Evolutionary conservation across 1,140 invertebrate species (phyloP).

Genomic region (Sinonovacula constricta): DNA sequence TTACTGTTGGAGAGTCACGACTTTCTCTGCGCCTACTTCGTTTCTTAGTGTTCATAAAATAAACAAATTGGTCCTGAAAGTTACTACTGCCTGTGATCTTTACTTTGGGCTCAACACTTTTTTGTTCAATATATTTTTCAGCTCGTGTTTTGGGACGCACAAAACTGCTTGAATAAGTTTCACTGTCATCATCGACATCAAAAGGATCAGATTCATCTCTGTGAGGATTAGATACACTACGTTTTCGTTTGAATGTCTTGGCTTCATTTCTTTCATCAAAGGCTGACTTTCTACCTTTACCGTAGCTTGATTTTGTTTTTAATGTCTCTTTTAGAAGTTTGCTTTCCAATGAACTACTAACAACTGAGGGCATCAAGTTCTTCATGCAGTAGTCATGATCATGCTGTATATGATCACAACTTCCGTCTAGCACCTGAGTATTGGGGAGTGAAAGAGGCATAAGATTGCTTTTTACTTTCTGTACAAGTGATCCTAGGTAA

Average conservation of each 20-base stretch:
- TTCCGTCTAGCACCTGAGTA: too few species aligned
- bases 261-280: too few species aligned
- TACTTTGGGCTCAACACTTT: conserved; percentile 66
- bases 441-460: too few species aligned
- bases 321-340: conserved; percentile 3
- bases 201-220: conserved; percentile 10
- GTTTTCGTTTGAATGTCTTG: too few species aligned
- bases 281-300: conserved; percentile 27
- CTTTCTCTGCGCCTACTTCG: conserved; percentile 63
- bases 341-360: conserved; percentile 37
- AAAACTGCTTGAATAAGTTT: conserved; percentile 23
- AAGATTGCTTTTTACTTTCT: conserved; percentile 42
- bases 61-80: conserved; percentile 74
- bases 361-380: conserved; percentile 46
- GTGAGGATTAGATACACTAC: conserved; percentile 9
- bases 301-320: conserved; percentile 10
- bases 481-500: conserved; percentile 24
- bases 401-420: conserved; percentile 59
- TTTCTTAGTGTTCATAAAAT: conserved; percentile 71
- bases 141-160: conserved; percentile 52
- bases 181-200: conserved; percentile 41
- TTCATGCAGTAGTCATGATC: conserved; percentile 73
- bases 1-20: conserved; percentile 45
- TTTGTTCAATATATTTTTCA: conserved; percentile 60
- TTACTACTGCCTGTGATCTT: conserved; percentile 72